Conservation (phyloP, 2,797 vertebrate genomes). For the Helicolenus hilgendorfi region DNA sequence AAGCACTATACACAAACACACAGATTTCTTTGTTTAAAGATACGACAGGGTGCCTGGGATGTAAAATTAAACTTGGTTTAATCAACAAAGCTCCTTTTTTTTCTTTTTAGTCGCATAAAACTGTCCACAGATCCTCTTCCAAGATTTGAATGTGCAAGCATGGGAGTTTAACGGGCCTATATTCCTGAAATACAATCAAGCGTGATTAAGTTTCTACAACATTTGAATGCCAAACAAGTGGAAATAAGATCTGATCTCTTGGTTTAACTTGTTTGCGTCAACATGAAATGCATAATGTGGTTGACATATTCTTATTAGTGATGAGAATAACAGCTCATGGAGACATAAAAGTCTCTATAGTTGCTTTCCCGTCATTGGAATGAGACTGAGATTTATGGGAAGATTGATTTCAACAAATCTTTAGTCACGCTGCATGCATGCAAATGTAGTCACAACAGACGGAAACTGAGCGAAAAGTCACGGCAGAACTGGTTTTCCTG, state of each 20-base stretch:
- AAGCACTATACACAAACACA: conserved; percentile 10
- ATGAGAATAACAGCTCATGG: conserved; percentile 3
- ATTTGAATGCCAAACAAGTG: background rate
- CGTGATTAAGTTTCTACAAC: background rate
- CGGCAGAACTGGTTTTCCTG: background rate
- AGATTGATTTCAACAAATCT: conserved; percentile 15
- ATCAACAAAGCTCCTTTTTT: conserved; percentile 55
- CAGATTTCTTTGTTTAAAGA: conserved; percentile 62
- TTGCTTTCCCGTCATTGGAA: background rate
- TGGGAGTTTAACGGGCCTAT: background rate
- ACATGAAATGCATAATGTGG: conserved; percentile 14
- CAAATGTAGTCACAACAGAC: background rate
- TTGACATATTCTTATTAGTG: conserved; percentile 14
- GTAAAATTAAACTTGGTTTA: conserved; percentile 56
- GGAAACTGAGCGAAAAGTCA: background rate
- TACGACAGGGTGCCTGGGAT: conserved; percentile 32
- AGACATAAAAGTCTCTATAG: background rate
- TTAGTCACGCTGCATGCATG: conserved; percentile 11
- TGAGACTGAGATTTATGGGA: background rate
- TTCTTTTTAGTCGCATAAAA: conserved; percentile 43
- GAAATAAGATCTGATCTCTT: conserved; percentile 1
- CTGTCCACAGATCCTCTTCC: conserved; percentile 55
- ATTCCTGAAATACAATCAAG: background rate
- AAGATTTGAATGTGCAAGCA: conserved; percentile 19
- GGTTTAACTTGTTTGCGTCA: conserved; percentile 5